Evolutionary conservation across 2,888 invertebrate genomes (phyloP), one percentile per base, ranked within the genome.

Genomic region (Meandrusa payeni): DNA sequence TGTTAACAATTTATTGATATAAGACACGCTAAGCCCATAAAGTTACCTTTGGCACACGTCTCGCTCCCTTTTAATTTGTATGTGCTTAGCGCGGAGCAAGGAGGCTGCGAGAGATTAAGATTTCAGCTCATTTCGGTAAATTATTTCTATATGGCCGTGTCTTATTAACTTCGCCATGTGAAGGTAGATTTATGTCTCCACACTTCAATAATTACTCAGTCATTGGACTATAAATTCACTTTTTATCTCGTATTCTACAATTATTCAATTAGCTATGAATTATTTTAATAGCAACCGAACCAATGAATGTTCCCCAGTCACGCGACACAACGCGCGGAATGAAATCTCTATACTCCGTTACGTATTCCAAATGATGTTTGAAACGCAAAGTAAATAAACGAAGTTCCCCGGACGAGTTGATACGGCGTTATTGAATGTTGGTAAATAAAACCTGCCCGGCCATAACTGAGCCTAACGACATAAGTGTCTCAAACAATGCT

Each of bases 1-100:
- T 75, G 80, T 80, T 79, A 83, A 87, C 86, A 86, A 87, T 87
- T 87, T 87, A 87, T 87, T 85, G 85, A 85, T 85, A 81, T 85
- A 83, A 83, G 78, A 86, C 87, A 87, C 86, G 87, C 87, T 67
- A 86, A 81, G 82, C 78, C 86, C 86, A 85, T 87, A 86, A 86
- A 86, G 83, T 80, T 79, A 74, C 75, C 76, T 80, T 85, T 81
- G 83, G 82, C 83, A 82, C 78, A 78, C 76, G 82, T 82, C 76
- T 75, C 69, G 78, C 75, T 76, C 79, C 72, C 81, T 80, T 85
- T 80, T 85, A 85, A 85, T 86, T 86, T 86, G 86, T 85, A 78
- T 75, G 76, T 83, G 75, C 85, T 86, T 85, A 83, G 82, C 74
- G 75, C 69, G 68, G 74, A 74, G 69, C 73, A 70, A 52, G 48